Conservation (phyloP, 2,113 vertebrate species). For the Misgurnus mizolepis region DNA sequence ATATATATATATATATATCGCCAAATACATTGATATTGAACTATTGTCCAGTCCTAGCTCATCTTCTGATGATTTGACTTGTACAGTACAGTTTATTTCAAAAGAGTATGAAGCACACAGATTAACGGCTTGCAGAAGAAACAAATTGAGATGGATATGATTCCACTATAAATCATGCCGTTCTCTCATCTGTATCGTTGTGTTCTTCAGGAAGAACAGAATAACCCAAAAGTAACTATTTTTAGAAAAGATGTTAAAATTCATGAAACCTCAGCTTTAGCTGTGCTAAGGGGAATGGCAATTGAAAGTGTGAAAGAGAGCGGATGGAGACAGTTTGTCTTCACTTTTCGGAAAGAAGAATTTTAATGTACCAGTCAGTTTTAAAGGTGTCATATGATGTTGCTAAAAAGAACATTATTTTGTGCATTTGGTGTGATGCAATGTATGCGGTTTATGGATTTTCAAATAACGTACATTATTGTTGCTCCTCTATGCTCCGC, state of each 20-base stretch:
- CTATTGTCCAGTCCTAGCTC: no score
- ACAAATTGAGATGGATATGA: not conserved
- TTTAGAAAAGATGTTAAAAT: constrained; percentile 37
- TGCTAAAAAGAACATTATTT: no score
- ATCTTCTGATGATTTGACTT: constrained; percentile 2
- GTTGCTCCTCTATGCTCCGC: no score
- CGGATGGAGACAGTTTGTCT: not conserved
- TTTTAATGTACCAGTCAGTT: not conserved
- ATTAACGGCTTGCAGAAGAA: not conserved
- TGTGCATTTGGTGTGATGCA: no score
- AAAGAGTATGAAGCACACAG: not conserved
- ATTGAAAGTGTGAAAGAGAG: constrained; percentile 19
- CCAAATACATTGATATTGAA: no score
- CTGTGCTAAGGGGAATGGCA: constrained; percentile 25
- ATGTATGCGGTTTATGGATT: no score
- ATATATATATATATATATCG: no score
- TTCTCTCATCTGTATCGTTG: constrained; percentile 21
- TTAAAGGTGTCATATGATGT: no score
- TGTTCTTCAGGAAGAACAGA: constrained; percentile 29
- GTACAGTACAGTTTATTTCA: not conserved
- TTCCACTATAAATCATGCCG: constrained; percentile 2
- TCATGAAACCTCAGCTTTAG: constrained; percentile 38
- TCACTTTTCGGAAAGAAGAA: constrained; percentile 3
- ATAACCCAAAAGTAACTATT: constrained; percentile 37
- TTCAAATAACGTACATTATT: no score